These are phyloP conservation scores for Nicator chloris DNA, from an alignment of 2,113 vertebrate species.

Conservation along the genomic window DNA sequence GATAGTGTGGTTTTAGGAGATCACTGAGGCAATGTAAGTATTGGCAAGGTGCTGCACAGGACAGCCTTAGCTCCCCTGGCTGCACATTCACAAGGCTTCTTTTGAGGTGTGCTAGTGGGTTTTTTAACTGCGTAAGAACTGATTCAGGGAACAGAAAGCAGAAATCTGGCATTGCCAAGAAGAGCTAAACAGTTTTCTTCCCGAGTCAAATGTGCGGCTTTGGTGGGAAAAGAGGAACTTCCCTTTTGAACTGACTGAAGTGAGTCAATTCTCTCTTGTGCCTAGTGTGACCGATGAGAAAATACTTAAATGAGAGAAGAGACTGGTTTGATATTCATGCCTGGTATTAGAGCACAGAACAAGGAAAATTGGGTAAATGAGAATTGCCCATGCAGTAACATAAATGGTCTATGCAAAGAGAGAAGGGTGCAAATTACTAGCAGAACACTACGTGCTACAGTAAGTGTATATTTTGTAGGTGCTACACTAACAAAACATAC, in stretches of 20 bases:
- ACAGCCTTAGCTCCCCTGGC: not conserved
- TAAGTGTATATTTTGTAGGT: not conserved
- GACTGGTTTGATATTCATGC: not conserved
- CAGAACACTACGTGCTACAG: no score
- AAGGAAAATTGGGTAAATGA: not conserved
- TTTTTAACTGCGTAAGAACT: not conserved
- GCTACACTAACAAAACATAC: not conserved
- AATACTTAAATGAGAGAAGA: not conserved
- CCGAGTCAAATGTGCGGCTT: not conserved
- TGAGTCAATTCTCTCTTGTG: not conserved
- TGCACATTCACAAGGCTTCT: rapidly evolving
- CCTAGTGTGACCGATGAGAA: not conserved
- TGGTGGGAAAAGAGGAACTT: not conserved
- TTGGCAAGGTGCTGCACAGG: not conserved
- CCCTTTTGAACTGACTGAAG: not conserved
- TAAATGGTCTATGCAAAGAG: not conserved
- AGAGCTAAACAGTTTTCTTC: not conserved
- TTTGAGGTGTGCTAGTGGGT: not conserved
- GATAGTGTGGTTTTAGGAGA: not conserved
- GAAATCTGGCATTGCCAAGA: not conserved
- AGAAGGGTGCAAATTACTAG: not conserved
- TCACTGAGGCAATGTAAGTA: not conserved
- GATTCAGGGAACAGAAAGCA: not conserved
- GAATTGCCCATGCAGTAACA: not conserved
- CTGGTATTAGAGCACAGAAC: not conserved